Conservation (phyloP, 2,113 vertebrate species). For the Oceanodroma tethys region DNA sequence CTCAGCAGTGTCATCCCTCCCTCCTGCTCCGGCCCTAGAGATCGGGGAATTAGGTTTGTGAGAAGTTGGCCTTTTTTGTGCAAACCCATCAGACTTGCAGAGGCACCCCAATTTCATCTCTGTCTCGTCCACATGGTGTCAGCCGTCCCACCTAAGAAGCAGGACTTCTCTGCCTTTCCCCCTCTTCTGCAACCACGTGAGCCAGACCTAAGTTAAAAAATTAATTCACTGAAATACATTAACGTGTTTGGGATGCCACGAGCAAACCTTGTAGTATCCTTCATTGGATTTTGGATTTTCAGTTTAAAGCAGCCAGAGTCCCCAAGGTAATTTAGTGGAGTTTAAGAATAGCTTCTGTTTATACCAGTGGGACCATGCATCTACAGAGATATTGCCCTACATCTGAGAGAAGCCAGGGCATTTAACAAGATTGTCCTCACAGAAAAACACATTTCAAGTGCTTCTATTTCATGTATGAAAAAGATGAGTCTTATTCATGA, state of each 20-base stretch:
- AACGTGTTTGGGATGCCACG: neutral
- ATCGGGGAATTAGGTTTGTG: neutral
- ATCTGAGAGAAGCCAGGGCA: neutral
- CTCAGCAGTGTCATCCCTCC: neutral
- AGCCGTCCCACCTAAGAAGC: neutral
- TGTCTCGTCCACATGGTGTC: fast-evolving
- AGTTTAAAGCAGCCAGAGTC: neutral
- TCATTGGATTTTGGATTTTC: neutral
- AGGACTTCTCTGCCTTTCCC: neutral
- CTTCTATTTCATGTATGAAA: neutral
- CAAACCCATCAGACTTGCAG: neutral
- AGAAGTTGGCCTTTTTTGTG: neutral
- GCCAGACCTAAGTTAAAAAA: neutral
- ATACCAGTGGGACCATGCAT: neutral
- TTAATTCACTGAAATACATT: neutral
- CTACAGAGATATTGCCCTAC: constrained; percentile 12
- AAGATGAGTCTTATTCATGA: neutral
- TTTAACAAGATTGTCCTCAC: neutral
- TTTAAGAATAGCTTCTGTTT: constrained; percentile 32
- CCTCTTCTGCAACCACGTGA: neutral
- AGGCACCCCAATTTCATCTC: neutral
- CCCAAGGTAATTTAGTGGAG: constrained; percentile 4
- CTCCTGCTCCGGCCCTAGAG: neutral
- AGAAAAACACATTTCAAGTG: neutral
- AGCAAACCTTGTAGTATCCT: neutral